Percentiles rank a stretch among this genome's conserved stretches.
Conservation (phyloP, 2,797 vertebrate genomes). For the Coranthus polyacanthus region DNA sequence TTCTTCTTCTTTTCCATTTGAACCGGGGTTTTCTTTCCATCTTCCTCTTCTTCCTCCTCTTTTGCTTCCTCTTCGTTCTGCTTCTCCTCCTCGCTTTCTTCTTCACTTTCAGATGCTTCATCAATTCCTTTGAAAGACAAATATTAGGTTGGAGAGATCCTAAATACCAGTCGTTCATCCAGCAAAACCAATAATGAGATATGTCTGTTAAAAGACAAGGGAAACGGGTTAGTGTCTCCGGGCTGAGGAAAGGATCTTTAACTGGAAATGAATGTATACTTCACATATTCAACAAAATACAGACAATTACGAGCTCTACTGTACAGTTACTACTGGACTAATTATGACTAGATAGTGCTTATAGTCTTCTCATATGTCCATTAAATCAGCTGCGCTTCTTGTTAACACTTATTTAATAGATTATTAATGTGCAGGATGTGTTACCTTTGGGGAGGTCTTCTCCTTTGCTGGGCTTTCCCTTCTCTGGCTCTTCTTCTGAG, state of each 20-base stretch:
- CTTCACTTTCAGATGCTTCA: constrained; percentile 91
- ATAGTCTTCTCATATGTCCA: no score
- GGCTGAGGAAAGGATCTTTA: no score
- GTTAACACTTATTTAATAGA: no score
- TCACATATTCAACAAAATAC: no score
- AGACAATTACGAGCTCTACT: no score
- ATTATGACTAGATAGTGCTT: no score
- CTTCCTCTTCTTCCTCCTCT: constrained; percentile 90
- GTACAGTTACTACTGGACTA: no score
- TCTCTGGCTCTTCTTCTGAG: constrained; percentile 86
- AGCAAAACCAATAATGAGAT: not conserved
- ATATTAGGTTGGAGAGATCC: not conserved
- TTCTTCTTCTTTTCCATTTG: constrained; percentile 89
- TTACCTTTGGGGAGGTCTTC: constrained; percentile 89
- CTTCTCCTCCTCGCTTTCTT: constrained; percentile 94
- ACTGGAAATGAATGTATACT: no score
- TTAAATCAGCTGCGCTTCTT: no score
- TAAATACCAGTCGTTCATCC: not conserved
- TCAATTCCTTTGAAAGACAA: constrained; percentile 83
- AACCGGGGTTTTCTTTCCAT: constrained; percentile 88
- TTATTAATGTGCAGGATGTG: not conserved
- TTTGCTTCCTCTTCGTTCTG: constrained; percentile 88
- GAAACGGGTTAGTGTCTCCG: no score
- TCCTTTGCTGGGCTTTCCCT: constrained; percentile 82
- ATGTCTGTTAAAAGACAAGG: no score